These are phyloP conservation scores for Eolophus roseicapilla DNA, from an alignment of 2,113 vertebrate genomes.

Conservation along the genomic window DNA sequence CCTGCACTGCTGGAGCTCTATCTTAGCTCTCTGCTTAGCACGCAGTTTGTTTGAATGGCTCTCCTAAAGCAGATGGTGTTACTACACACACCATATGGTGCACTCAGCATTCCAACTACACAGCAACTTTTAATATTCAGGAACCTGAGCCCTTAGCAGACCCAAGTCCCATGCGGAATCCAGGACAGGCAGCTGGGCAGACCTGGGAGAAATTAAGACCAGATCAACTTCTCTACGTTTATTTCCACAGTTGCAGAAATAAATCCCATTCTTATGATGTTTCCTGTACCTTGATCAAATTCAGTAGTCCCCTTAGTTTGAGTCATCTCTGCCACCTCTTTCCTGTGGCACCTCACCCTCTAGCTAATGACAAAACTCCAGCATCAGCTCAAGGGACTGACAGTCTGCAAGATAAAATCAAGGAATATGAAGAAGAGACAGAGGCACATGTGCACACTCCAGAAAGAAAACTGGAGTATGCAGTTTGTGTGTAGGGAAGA, in stretches of 20 bases:
- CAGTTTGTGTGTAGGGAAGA: background rate
- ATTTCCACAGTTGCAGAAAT: background rate
- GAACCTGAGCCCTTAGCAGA: background rate
- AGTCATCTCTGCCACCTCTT: background rate
- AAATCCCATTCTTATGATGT: background rate
- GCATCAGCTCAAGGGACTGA: background rate
- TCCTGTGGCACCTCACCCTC: background rate
- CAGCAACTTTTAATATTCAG: background rate
- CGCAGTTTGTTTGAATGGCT: background rate
- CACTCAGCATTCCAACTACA: background rate
- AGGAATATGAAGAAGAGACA: background rate
- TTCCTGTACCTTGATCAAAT: background rate
- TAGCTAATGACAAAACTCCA: background rate
- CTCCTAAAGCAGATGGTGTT: background rate
- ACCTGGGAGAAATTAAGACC: background rate
- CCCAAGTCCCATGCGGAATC: background rate
- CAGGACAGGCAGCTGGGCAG: background rate
- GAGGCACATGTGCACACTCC: background rate
- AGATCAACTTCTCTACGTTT: background rate
- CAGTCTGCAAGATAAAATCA: background rate
- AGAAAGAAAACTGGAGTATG: background rate
- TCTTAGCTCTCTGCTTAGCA: background rate
- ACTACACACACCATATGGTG: rapidly evolving
- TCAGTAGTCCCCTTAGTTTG: background rate
- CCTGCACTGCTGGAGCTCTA: background rate